These are phyloP conservation scores for Caracal caracal DNA, from an alignment of 2,113 vertebrate species.

Conservation along the genomic window DNA sequence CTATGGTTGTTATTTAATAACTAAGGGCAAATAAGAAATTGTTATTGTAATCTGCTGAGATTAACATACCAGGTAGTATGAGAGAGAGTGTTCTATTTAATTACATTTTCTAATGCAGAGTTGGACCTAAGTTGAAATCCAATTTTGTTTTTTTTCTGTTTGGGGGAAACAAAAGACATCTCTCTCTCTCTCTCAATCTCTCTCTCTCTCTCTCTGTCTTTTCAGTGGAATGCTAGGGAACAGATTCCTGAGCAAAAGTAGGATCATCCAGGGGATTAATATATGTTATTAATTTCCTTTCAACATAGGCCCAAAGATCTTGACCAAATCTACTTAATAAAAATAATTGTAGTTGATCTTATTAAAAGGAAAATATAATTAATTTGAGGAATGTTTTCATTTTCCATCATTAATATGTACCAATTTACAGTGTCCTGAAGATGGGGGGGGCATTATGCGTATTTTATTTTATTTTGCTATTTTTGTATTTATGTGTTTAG, in stretches of 20 bases:
- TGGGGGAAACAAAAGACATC: background rate
- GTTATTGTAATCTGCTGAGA: background rate
- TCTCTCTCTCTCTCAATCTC: background rate
- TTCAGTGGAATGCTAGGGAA: background rate
- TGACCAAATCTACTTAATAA: background rate
- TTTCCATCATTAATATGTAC: background rate
- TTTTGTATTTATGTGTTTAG: background rate
- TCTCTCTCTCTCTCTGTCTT: background rate
- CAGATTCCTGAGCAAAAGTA: background rate
- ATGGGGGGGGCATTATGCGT: background rate
- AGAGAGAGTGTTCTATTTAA: background rate
- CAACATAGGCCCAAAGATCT: background rate
- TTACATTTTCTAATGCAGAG: background rate
- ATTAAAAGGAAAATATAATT: background rate
- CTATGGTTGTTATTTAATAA: background rate
- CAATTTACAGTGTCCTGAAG: background rate
- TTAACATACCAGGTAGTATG: background rate
- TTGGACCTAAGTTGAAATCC: background rate
- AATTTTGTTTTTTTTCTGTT: conserved; percentile 28
- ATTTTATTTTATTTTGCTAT: background rate
- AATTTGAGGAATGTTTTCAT: background rate
- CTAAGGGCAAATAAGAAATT: background rate
- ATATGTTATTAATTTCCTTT: conserved; percentile 33
- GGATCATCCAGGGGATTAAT: background rate
- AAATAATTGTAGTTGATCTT: background rate